Evolutionary conservation across 2,888 invertebrate genomes (phyloP), one percentile per base, ranked within the genome.

Genomic region (Microctonus brassicae): DNA sequence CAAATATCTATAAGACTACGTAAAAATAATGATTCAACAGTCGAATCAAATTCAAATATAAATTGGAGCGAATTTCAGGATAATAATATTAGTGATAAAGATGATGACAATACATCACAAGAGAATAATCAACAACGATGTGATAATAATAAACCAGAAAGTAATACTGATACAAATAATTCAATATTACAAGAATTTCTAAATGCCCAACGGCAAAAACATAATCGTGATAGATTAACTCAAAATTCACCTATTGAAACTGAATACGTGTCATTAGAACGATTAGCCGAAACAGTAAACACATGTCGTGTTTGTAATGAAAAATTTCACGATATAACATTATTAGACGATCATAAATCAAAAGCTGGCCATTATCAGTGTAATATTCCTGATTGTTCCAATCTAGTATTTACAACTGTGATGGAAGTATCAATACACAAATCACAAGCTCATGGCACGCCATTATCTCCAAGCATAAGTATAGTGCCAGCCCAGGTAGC

Each of bases 261-360:
- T 73, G 92, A 92, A 86, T 92, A 91, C 78, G 92, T 92, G 75
- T 92, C 92, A 0, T 85, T 92, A 73, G 92, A 92, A 73, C 90
- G 90, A 33, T 85, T 92, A 76, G 91, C 91, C 0, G 88, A 88
- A 1, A 90, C 91, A 0, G 90, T 91, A 66, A 90, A 89, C 72
- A 90, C 90, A 0, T 92, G 92, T 81, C 90, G 91, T 9, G 88
- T 91, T 1, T 92, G 92, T 81, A 91, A 91, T 76, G 91, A 91
- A 34, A 89, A 91, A 73, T 91, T 91, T 82, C 90, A 90, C 17
- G 90, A 90, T 74, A 86, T 90, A 55, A 86, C 89, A 0, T 85
- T 90, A 34, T 79, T 91, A 42, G 91, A 91, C 52, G 89, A 90
- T 10, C 91, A 91, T 75, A 89, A 84, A 77, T 88, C 89, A 63